Conservation (phyloP, 1,140 invertebrate species). For the Drosophila parvula region DNA sequence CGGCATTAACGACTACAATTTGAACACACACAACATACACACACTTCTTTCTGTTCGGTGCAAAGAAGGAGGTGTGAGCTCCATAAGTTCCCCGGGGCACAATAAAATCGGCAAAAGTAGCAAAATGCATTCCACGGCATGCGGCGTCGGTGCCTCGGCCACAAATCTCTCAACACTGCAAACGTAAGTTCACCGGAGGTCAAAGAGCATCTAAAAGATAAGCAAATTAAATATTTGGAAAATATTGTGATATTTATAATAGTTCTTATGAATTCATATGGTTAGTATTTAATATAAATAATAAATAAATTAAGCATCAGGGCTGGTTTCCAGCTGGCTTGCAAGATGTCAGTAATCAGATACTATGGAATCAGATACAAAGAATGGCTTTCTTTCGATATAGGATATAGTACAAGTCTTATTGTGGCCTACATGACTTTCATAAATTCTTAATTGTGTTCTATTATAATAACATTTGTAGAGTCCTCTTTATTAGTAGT, state of each 20-base stretch:
- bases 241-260: not conserved
- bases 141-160: conserved; percentile 76
- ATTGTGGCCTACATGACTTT: no score
- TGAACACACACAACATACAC: conserved; percentile 7
- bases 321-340: no score
- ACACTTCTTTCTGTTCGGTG: conserved; percentile 19
- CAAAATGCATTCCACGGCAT: conserved; percentile 80
- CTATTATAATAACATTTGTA: no score
- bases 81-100: conserved; percentile 19
- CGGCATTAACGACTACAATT: conserved; percentile 44
- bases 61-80: conserved; percentile 3
- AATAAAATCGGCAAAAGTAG: conserved; percentile 53
- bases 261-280: not conserved
- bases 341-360: no score
- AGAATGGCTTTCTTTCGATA: no score
- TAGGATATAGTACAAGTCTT: no score
- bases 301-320: not conserved
- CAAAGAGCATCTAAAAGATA: not conserved
- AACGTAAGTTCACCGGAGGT: conserved; percentile 58
- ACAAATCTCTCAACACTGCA: conserved; percentile 68
- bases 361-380: no score
- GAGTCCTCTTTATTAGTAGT: no score
- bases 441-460: no score
- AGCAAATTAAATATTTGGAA: not conserved
- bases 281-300: not conserved